Evolutionary conservation across 2,113 vertebrate genomes (phyloP).

Genomic region (Poeciliopsis retropinna): DNA sequence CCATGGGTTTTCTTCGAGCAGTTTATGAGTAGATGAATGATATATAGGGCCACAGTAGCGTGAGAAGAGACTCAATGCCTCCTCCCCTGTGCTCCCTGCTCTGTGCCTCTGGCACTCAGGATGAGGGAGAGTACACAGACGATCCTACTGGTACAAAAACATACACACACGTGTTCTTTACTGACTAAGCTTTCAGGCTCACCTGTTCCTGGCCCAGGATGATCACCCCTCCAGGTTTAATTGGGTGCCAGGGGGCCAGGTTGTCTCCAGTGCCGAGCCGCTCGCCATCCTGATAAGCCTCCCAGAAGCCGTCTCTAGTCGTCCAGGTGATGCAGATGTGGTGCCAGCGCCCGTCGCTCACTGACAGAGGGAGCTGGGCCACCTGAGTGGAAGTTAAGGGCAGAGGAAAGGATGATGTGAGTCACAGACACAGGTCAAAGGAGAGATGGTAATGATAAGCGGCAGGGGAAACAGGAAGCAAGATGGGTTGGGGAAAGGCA

Average conservation of each 20-base stretch:
- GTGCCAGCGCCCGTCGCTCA: constrained; percentile 97
- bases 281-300: constrained; percentile 97
- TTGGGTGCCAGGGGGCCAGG: constrained; percentile 98
- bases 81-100: constrained; percentile 30
- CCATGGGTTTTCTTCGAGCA: constrained; percentile 25
- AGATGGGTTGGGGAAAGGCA: constrained; percentile 14
- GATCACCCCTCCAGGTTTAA: constrained; percentile 96
- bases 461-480: neutral
- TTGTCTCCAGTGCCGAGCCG: constrained; percentile 95
- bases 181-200: constrained; percentile 56
- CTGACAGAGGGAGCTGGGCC: constrained; percentile 91
- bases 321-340: constrained; percentile 99
- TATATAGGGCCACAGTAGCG: constrained; percentile 55
- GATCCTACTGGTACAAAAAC: constrained; percentile 25
- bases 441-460: neutral
- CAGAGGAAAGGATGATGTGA: neutral
- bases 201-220: constrained; percentile 99
- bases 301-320: constrained; percentile 96
- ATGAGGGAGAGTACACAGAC: constrained; percentile 9
- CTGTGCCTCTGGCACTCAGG: constrained; percentile 30
- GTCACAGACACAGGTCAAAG: neutral
- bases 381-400: constrained; percentile 78
- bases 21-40: constrained; percentile 47
- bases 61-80: constrained; percentile 63
- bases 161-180: constrained; percentile 3